Conservation (phyloP, 2,888 invertebrate genomes). For the Dynastes tityus region DNA sequence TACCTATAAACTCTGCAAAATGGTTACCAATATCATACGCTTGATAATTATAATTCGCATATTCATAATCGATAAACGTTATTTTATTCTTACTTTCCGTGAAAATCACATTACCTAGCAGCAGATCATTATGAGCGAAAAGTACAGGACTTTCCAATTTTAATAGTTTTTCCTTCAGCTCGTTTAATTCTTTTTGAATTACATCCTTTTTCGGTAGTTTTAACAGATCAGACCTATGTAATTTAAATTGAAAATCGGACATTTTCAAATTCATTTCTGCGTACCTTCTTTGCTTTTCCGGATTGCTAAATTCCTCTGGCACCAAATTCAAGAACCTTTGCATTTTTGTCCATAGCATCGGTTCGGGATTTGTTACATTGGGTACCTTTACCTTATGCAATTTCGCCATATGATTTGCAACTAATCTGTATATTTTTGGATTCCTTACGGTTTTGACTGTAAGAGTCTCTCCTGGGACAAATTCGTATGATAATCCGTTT, state of each 20-base stretch:
- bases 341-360: conserved; percentile 85
- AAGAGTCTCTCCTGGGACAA: conserved; percentile 86
- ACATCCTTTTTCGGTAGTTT: conserved; percentile 77
- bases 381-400: conserved; percentile 79
- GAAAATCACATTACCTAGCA: conserved; percentile 94
- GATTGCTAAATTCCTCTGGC: conserved; percentile 80
- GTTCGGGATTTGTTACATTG: conserved; percentile 67
- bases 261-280: too few species aligned
- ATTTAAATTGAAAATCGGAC: background rate
- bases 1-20: conserved; percentile 97
- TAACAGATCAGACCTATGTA: conserved; percentile 78
- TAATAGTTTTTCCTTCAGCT: conserved; percentile 77
- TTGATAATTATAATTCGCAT: conserved; percentile 94
- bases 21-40: conserved; percentile 98
- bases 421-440: conserved; percentile 79
- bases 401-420: conserved; percentile 88
- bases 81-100: conserved; percentile 80
- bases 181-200: conserved; percentile 80
- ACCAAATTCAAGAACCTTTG: conserved; percentile 83
- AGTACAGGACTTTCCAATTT: conserved; percentile 84
- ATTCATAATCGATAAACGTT: conserved; percentile 98
- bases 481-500: conserved; percentile 95
- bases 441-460: conserved; percentile 77
- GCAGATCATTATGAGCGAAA: conserved; percentile 97
- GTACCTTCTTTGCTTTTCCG: conserved; percentile 81